phyloP scores from a whole-genome alignment of 2,888 invertebrate genomes.

The Eulithis prunata region DNA sequence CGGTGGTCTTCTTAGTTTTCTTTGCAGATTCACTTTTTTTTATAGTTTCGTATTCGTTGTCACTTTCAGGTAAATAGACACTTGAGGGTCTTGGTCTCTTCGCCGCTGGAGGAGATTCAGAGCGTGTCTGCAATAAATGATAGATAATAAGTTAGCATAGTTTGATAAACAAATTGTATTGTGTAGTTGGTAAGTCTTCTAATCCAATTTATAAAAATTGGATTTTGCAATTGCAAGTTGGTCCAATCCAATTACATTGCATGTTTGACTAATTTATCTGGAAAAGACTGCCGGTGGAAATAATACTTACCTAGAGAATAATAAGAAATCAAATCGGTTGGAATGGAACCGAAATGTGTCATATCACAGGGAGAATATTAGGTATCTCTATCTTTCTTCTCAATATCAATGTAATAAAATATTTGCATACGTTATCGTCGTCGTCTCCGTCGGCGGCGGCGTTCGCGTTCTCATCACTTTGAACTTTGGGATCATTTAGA shows the following conservation, averaged over 20 bases:
- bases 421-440: not conserved
- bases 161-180: not conserved
- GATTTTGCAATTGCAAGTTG: no score
- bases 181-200: not conserved
- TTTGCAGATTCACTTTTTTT: slow-evolving; percentile 9
- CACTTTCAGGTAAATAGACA: slow-evolving; percentile 18
- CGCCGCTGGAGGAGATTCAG: slow-evolving; percentile 9
- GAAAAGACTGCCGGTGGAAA: no score
- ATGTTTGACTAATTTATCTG: no score
- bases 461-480: slow-evolving; percentile 1
- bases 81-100: slow-evolving; percentile 17
- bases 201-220: no score
- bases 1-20: slow-evolving; percentile 11
- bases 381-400: no score
- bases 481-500: not conserved
- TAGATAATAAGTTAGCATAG: not conserved
- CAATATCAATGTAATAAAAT: no score
- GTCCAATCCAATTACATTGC: no score
- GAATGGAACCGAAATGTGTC: no score
- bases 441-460: slow-evolving; percentile 2
- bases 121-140: slow-evolving; percentile 4
- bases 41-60: not conserved
- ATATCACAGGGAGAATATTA: no score
- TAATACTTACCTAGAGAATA: no score
- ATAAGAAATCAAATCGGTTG: no score